A percentile compares a stretch with the other conserved stretches of the same genome.
These are phyloP conservation scores for Standfussiana lucernea DNA, from an alignment of 2,888 invertebrate species.

Conservation along the genomic window DNA sequence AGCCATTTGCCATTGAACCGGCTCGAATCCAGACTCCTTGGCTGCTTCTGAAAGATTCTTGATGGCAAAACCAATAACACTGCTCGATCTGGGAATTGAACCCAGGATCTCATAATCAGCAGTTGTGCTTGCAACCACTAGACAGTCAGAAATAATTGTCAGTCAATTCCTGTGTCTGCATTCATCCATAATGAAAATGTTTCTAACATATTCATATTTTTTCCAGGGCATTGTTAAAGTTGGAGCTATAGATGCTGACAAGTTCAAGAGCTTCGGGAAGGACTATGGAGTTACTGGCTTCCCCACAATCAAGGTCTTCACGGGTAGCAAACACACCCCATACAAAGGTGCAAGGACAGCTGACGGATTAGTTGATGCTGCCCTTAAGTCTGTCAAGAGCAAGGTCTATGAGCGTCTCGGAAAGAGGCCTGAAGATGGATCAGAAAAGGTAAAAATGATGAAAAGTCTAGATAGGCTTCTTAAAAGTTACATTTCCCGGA, in stretches of 20 bases:
- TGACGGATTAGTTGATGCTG: constrained; percentile 96
- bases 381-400: constrained; percentile 94
- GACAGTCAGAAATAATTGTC: not conserved
- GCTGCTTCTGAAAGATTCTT: too few species aligned
- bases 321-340: constrained; percentile 95
- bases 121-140: too few species aligned
- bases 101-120: too few species aligned
- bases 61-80: too few species aligned
- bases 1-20: too few species aligned
- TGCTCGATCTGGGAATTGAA: too few species aligned
- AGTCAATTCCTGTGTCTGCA: not conserved
- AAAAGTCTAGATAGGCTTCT: constrained; percentile 46
- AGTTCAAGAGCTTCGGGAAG: constrained; percentile 94
- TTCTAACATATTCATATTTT: not conserved
- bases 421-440: constrained; percentile 87
- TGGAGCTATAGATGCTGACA: constrained; percentile 98
- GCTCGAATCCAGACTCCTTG: too few species aligned
- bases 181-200: not conserved
- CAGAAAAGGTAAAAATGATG: constrained; percentile 83
- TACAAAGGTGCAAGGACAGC: constrained; percentile 97
- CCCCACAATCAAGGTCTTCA: constrained; percentile 99
- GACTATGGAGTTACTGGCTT: constrained; percentile 97
- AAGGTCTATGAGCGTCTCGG: constrained; percentile 94
- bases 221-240: constrained; percentile 97
- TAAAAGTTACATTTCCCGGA: constrained; percentile 27